Conservation (phyloP, 2,888 invertebrate species). For the Hirtodrosophila confusa region DNA sequence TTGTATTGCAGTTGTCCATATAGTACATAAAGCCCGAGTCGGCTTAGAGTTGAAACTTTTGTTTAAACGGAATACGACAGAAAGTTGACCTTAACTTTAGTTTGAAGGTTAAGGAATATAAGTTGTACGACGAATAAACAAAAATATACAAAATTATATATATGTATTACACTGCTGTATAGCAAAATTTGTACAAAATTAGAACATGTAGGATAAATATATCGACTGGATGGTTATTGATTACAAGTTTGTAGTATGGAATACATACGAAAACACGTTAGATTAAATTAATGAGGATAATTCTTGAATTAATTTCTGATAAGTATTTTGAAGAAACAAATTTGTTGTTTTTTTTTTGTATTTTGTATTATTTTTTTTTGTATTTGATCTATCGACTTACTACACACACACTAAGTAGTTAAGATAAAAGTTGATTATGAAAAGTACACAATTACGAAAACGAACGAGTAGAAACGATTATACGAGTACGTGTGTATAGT, state of each 20-base stretch:
- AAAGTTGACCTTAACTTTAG: background rate
- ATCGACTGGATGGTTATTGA: slow-evolving; percentile 35
- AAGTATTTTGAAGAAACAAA: slow-evolving; percentile 39
- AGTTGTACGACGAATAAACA: background rate
- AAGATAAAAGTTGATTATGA: slow-evolving; percentile 67
- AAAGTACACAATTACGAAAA: slow-evolving; percentile 74
- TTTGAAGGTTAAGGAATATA: background rate
- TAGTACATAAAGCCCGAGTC: too few species aligned
- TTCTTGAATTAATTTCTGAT: slow-evolving; percentile 47
- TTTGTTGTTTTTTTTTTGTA: slow-evolving; percentile 31
- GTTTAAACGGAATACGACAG: too few species aligned
- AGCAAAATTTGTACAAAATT: slow-evolving; percentile 46
- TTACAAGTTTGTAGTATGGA: slow-evolving; percentile 42
- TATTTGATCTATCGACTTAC: slow-evolving; percentile 39
- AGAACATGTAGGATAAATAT: slow-evolving; percentile 27
- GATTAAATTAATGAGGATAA: slow-evolving; percentile 41
- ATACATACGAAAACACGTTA: slow-evolving; percentile 61
- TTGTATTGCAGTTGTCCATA: slow-evolving; percentile 1
- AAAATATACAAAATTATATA: slow-evolving; percentile 2
- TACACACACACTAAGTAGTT: slow-evolving; percentile 68
- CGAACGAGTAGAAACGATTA: slow-evolving; percentile 67
- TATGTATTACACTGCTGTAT: slow-evolving; percentile 13
- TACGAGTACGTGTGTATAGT: slow-evolving; percentile 35
- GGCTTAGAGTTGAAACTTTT: too few species aligned
- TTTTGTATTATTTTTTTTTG: slow-evolving; percentile 5